These are phyloP conservation scores for Agelas oroides DNA, from an alignment of 37 sponge, comb jelly and placozoan genomes.

Conservation along the genomic window DNA sequence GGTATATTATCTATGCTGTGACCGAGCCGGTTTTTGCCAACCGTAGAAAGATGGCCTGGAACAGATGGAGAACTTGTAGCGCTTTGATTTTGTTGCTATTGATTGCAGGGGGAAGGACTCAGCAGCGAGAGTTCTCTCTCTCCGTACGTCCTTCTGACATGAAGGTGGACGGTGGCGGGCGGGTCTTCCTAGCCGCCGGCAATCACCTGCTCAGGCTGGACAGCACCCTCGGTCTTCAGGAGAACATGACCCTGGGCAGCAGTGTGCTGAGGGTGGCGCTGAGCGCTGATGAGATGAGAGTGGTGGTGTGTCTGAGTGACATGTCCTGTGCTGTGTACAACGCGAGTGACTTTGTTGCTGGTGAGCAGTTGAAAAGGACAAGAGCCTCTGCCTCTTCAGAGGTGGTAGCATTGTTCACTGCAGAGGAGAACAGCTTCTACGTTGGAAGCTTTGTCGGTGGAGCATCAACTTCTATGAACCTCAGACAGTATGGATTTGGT, in stretches of 20 bases:
- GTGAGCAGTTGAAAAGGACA: not conserved
- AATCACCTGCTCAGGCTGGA: conserved; percentile 20
- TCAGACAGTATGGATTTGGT: conserved; percentile 9
- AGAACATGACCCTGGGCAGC: conserved; percentile 4
- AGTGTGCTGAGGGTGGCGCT: conserved; percentile 1
- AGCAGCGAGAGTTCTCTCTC: too few relatives aligned
- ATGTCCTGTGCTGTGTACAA: conserved; percentile 40
- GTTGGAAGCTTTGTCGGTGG: not conserved
- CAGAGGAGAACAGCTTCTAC: conserved; percentile 19
- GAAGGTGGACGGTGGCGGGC: conserved; percentile 22
- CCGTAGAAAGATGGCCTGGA: too few relatives aligned
- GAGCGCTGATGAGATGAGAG: conserved; percentile 15
- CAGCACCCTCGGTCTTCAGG: conserved; percentile 3
- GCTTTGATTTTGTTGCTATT: too few relatives aligned
- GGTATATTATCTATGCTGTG: too few relatives aligned
- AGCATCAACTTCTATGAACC: not conserved
- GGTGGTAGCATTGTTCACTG: conserved; percentile 6
- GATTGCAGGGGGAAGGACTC: too few relatives aligned
- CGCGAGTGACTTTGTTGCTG: conserved; percentile 6
- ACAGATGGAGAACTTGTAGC: too few relatives aligned
- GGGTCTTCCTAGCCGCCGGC: conserved; percentile 28
- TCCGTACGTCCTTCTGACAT: not conserved
- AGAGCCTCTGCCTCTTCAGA: not conserved
- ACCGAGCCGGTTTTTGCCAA: too few relatives aligned
- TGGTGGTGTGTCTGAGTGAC: conserved; percentile 25